Conservation (phyloP, 2,888 invertebrate genomes). For the Chloromyia formosa region DNA sequence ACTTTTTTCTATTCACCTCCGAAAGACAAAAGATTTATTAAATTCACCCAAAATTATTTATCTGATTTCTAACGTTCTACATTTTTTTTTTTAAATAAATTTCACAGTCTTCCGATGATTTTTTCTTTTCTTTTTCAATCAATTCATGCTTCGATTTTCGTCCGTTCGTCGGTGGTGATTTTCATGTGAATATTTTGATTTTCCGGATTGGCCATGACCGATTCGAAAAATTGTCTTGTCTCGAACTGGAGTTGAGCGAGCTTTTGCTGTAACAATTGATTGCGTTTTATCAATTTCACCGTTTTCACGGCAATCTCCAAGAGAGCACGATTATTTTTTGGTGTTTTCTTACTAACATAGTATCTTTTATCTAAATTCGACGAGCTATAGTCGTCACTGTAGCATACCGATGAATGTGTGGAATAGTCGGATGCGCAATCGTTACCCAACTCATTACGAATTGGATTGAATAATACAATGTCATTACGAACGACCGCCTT, state of each 20-base stretch:
- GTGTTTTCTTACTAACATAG: slow-evolving; percentile 18
- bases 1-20: too few relatives aligned
- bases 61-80: too few relatives aligned
- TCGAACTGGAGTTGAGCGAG: slow-evolving; percentile 70
- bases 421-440: slow-evolving; percentile 37
- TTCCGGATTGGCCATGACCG: slow-evolving; percentile 68
- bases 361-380: background rate
- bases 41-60: too few relatives aligned
- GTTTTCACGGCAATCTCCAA: slow-evolving; percentile 72
- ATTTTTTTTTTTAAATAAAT: too few relatives aligned
- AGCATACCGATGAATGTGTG: slow-evolving; percentile 10
- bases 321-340: slow-evolving; percentile 64
- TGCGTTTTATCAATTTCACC: slow-evolving; percentile 70
- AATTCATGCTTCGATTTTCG: slow-evolving; percentile 34
- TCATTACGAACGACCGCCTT: slow-evolving; percentile 1
- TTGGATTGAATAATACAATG: slow-evolving; percentile 33
- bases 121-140: background rate
- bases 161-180: slow-evolving; percentile 35
- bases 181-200: slow-evolving; percentile 59
- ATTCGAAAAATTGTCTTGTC: slow-evolving; percentile 70
- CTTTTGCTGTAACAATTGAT: slow-evolving; percentile 70
- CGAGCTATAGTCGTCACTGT: slow-evolving; percentile 22
- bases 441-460: slow-evolving; percentile 24
- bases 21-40: too few relatives aligned
- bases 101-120: too few relatives aligned